A percentile compares a stretch with the other conserved stretches of the same genome.
These are phyloP conservation scores for Aphelinus atriplicis DNA, from an alignment of 1,140 invertebrate genomes.

Conservation along the genomic window DNA sequence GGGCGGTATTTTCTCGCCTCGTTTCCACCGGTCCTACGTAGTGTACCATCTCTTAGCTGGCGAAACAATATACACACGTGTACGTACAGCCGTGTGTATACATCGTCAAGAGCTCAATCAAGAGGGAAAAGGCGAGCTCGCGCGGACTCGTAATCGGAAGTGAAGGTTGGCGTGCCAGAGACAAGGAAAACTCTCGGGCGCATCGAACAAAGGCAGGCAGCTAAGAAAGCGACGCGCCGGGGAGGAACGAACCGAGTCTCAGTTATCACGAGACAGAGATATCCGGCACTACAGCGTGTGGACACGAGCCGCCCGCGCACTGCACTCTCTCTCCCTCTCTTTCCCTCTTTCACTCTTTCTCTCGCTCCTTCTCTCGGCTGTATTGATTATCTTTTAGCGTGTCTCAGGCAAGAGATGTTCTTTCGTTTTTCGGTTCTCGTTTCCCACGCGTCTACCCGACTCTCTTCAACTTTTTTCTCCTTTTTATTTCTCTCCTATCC, in stretches of 20 bases:
- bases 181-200: neutral
- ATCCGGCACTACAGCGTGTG: slow-evolving; percentile 26
- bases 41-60: no score
- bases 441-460: neutral
- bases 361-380: slow-evolving; percentile 29
- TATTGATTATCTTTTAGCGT: slow-evolving; percentile 49
- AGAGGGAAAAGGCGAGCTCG: neutral
- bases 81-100: neutral
- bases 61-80: neutral
- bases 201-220: neutral
- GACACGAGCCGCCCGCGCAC: slow-evolving; percentile 26
- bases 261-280: slow-evolving; percentile 35
- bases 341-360: no score
- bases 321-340: no score
- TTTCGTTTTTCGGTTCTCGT: neutral
- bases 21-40: no score
- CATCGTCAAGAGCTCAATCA: slow-evolving; percentile 15
- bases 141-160: slow-evolving; percentile 27
- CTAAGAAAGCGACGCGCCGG: neutral
- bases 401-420: slow-evolving; percentile 28
- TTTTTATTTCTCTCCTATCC: neutral
- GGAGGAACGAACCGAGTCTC: slow-evolving; percentile 12
- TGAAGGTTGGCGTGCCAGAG: slow-evolving; percentile 13
- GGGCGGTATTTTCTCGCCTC: no score
- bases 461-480: slow-evolving; percentile 13